Percentiles rank a stretch among this genome's conserved stretches.
Evolutionary conservation across 2,113 vertebrate genomes (phyloP).

Genomic region (Ptyas mucosa): DNA sequence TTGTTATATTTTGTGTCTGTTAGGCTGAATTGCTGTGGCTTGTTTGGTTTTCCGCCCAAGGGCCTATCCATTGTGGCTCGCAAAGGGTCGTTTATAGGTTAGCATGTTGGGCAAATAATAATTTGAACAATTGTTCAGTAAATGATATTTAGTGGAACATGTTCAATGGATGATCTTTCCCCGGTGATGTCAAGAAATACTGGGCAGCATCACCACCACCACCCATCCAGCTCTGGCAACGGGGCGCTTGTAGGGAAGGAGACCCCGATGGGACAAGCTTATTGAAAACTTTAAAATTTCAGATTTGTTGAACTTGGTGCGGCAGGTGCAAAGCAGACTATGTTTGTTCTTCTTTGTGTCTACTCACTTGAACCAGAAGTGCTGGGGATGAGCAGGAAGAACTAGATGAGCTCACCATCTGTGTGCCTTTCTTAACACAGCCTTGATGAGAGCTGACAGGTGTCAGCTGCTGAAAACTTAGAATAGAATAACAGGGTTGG

Average conservation of each 20-base stretch:
- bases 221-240: no score
- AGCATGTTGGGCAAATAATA: background rate
- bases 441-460: background rate
- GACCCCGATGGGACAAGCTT: background rate
- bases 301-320: background rate
- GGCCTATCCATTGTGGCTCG: background rate
- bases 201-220: background rate
- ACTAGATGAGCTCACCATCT: background rate
- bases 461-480: background rate
- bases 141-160: background rate
- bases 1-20: background rate
- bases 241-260: no score
- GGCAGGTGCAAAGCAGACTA: background rate
- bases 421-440: background rate
- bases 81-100: background rate
- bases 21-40: background rate
- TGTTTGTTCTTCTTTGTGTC: background rate
- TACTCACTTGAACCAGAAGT: background rate
- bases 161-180: background rate
- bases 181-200: background rate
- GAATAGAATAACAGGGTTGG: no score
- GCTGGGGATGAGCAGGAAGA: background rate
- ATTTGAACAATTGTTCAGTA: background rate
- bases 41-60: background rate
- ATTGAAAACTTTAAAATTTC: background rate